Percentiles rank a stretch among this genome's conserved stretches.
phyloP scores from a whole-genome alignment of 2,113 vertebrate species.

The Cromileptes altivelis region DNA sequence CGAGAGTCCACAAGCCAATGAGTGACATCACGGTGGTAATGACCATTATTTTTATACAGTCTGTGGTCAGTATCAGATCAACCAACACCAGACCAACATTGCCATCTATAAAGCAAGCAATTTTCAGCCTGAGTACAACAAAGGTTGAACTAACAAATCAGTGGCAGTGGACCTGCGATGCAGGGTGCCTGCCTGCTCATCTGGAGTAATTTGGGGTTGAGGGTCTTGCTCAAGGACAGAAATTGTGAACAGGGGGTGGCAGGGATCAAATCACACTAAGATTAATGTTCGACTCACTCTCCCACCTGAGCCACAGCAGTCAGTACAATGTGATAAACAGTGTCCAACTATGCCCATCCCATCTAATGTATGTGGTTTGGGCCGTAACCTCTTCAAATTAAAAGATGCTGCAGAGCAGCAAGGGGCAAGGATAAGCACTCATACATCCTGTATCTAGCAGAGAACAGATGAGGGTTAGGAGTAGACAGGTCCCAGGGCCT shows the following conservation, averaged over 20 bases:
- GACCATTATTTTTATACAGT: too few relatives aligned
- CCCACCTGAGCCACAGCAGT: conserved; percentile 24
- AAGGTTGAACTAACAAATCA: neutral
- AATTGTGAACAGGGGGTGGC: neutral
- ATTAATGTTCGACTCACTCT: conserved; percentile 15
- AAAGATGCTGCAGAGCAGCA: conserved; percentile 1
- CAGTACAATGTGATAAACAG: neutral
- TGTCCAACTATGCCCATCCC: neutral
- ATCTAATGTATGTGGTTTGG: neutral
- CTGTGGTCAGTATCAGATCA: neutral
- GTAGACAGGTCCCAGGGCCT: neutral
- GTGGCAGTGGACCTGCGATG: neutral
- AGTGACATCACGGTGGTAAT: too few relatives aligned
- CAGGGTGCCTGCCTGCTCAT: neutral
- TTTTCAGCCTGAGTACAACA: neutral
- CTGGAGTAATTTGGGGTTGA: neutral
- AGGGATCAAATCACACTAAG: neutral
- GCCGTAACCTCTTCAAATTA: conserved; percentile 5
- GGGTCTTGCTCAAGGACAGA: neutral
- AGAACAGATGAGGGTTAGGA: conserved; percentile 2
- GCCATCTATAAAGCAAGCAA: neutral
- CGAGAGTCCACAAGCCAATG: too few relatives aligned
- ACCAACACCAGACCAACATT: neutral
- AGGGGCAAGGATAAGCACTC: neutral
- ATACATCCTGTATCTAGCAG: conserved; percentile 3